Evolutionary conservation across 2,888 invertebrate genomes (phyloP).

Genomic region (Eremobia ochroleuca): DNA sequence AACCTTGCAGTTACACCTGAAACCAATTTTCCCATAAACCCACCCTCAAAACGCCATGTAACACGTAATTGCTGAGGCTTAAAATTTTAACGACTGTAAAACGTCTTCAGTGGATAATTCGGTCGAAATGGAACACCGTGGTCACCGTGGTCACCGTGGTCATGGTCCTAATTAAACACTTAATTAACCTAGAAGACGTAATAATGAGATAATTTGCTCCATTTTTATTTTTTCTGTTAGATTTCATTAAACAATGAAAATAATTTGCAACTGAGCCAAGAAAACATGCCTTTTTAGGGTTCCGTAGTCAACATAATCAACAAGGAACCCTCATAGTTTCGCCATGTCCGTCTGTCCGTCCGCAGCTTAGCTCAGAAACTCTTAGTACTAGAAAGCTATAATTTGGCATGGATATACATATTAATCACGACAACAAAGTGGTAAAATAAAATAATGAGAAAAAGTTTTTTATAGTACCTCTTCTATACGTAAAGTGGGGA

Average conservation of each 20-base stretch:
- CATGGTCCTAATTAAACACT: conserved; percentile 45
- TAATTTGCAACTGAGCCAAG: not conserved
- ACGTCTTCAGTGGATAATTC: conserved; percentile 23
- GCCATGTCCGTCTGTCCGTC: too few species aligned
- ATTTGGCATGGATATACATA: too few species aligned
- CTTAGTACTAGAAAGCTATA: too few species aligned
- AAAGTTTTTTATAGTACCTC: too few species aligned
- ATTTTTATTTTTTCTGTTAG: not conserved
- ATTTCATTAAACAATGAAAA: not conserved
- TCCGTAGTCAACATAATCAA: too few species aligned
- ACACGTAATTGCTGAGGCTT: conserved; percentile 39
- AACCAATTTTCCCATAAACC: conserved; percentile 47
- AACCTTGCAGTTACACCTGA: conserved; percentile 42
- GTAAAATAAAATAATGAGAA: too few species aligned
- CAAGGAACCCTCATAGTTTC: too few species aligned
- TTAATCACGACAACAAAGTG: too few species aligned
- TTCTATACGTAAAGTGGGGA: too few species aligned
- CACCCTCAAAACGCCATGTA: conserved; percentile 26
- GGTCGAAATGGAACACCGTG: conserved; percentile 14
- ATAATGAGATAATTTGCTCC: not conserved
- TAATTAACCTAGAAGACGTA: conserved; percentile 15
- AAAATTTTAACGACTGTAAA: conserved; percentile 37
- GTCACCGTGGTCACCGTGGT: too few species aligned
- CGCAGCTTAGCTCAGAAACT: too few species aligned
- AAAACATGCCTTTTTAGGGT: not conserved